These are phyloP conservation scores for Apogon hyalosoma DNA, from an alignment of 2,797 vertebrate genomes.

Conservation along the genomic window DNA sequence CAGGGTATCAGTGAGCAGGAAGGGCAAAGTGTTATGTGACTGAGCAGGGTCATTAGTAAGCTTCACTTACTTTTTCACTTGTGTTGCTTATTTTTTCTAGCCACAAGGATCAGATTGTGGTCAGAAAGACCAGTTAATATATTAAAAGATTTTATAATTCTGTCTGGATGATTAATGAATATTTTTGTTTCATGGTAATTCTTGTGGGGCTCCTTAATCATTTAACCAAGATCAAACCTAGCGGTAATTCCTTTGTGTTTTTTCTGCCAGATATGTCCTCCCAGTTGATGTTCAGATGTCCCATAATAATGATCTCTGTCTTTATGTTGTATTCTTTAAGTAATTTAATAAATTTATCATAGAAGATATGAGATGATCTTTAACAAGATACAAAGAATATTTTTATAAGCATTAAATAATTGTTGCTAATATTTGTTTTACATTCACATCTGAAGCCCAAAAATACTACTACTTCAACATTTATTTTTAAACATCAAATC, in stretches of 20 bases:
- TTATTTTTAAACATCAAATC: too few species aligned
- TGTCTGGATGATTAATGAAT: neutral
- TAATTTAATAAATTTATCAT: neutral
- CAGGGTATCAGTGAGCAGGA: too few species aligned
- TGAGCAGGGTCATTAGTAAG: too few species aligned
- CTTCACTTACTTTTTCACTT: too few species aligned
- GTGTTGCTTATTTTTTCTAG: neutral
- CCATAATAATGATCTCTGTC: neutral
- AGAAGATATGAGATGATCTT: neutral
- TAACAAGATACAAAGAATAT: too few species aligned
- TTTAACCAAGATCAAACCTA: neutral
- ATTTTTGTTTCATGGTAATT: neutral
- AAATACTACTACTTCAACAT: too few species aligned
- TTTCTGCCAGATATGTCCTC: conserved; percentile 1
- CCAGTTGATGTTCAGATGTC: neutral
- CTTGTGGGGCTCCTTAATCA: conserved; percentile 2
- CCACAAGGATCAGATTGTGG: neutral
- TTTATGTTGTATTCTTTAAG: neutral
- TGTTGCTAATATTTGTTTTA: too few species aligned
- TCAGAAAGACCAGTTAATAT: neutral
- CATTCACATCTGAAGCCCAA: too few species aligned
- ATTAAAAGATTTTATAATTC: neutral
- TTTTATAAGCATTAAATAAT: too few species aligned
- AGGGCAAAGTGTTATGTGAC: too few species aligned
- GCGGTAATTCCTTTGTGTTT: neutral